phyloP scores from a whole-genome alignment of 2,113 vertebrate species.

The Aphelocoma coerulescens region DNA sequence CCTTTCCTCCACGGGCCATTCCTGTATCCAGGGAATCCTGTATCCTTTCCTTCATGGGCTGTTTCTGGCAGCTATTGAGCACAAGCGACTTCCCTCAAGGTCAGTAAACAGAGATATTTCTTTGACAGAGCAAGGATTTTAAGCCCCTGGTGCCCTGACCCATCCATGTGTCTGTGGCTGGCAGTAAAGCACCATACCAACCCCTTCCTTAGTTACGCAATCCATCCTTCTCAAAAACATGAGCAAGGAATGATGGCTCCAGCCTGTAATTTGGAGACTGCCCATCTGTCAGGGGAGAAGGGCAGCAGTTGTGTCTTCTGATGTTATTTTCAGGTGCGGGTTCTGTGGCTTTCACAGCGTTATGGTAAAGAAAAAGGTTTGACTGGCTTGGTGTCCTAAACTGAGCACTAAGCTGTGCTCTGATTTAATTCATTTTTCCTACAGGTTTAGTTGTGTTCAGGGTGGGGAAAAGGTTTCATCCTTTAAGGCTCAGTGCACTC shows the following conservation, averaged over 20 bases:
- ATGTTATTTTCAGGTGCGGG: background rate
- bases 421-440: background rate
- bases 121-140: background rate
- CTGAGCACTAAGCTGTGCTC: background rate
- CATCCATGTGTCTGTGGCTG: background rate
- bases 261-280: background rate
- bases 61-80: background rate
- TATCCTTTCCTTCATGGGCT: background rate
- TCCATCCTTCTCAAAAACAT: background rate
- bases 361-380: background rate
- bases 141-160: background rate
- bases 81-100: background rate
- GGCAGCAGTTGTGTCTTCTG: background rate
- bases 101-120: background rate
- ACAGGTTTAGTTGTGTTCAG: background rate
- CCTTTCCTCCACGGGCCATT: rapidly evolving
- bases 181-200: background rate
- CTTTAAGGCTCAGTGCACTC: background rate
- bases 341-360: background rate
- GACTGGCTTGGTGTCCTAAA: background rate
- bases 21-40: background rate
- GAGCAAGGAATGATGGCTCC: background rate
- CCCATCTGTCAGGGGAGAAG: background rate
- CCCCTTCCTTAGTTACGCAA: background rate
- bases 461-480: background rate